A percentile compares a stretch with the other conserved stretches of the same genome.
Conservation (phyloP, 2,797 vertebrate species). For the Sebastes trivittatus region DNA sequence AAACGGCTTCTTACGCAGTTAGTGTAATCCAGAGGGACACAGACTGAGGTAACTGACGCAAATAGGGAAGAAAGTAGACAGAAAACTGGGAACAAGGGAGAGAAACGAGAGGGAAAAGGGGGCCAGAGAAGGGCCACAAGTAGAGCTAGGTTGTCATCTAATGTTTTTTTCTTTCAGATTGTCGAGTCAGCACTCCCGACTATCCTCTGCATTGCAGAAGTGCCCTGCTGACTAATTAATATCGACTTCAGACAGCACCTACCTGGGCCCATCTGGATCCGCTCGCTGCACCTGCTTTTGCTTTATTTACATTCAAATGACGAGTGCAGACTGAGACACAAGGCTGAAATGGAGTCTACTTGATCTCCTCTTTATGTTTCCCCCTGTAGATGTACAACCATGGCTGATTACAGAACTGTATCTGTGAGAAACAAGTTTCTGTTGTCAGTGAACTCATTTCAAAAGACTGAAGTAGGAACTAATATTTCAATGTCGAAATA, state of each 20-base stretch:
- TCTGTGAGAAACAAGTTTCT: not conserved
- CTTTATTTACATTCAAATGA: slow-evolving; percentile 31
- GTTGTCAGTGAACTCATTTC: not conserved
- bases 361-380: slow-evolving; percentile 1
- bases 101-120: slow-evolving; percentile 2
- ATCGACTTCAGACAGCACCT: slow-evolving; percentile 57
- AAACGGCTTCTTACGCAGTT: slow-evolving; percentile 20
- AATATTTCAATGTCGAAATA: not conserved
- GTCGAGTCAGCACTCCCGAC: slow-evolving; percentile 70
- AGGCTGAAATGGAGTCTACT: not conserved
- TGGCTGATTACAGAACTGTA: not conserved
- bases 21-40: slow-evolving; percentile 19
- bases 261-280: slow-evolving; percentile 63
- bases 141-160: slow-evolving; percentile 17
- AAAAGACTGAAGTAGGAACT: not conserved
- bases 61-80: slow-evolving; percentile 38
- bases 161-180: slow-evolving; percentile 22
- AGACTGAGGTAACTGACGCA: slow-evolving; percentile 32
- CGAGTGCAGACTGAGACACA: not conserved
- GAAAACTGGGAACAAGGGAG: slow-evolving; percentile 10
- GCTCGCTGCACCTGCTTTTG: slow-evolving; percentile 32
- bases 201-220: slow-evolving; percentile 75
- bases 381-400: not conserved
- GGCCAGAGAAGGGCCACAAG: slow-evolving; percentile 16
- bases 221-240: slow-evolving; percentile 77